These are phyloP conservation scores for Hippocampus zosterae DNA, from an alignment of 2,113 vertebrate genomes.

Conservation along the genomic window DNA sequence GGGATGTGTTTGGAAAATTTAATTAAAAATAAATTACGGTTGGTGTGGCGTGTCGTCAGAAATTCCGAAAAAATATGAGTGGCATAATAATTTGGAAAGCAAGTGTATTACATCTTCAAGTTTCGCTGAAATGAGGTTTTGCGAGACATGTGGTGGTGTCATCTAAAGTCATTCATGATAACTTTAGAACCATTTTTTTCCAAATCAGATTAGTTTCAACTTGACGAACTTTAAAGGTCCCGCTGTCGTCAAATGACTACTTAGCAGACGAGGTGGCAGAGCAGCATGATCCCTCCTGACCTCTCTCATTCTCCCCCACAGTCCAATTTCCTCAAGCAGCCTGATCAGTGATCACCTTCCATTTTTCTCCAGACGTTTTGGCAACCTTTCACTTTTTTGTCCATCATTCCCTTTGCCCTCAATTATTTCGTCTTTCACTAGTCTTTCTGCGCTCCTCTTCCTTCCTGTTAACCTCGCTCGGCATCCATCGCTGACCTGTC, in stretches of 20 bases:
- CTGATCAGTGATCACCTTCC: neutral
- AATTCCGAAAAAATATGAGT: too few relatives aligned
- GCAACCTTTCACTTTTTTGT: neutral
- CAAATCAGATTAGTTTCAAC: neutral
- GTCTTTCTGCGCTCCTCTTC: neutral
- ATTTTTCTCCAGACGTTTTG: neutral
- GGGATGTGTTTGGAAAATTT: too few relatives aligned
- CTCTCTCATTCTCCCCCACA: neutral
- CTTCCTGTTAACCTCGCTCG: neutral
- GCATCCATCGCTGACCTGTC: neutral
- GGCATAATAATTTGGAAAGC: too few relatives aligned
- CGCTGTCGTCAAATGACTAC: neutral
- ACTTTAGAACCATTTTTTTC: neutral
- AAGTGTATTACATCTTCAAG: too few relatives aligned
- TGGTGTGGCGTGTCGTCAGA: too few relatives aligned
- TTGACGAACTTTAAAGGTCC: neutral
- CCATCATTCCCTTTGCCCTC: conserved; percentile 11
- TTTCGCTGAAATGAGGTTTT: neutral
- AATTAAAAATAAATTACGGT: too few relatives aligned
- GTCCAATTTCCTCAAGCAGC: conserved; percentile 6
- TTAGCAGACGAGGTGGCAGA: neutral
- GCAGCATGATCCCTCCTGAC: neutral
- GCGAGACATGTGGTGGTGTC: neutral
- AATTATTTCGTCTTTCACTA: conserved; percentile 3
- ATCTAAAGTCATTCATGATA: neutral